Conservation (phyloP, 2,888 invertebrate genomes). For the Agriopis marginaria region DNA sequence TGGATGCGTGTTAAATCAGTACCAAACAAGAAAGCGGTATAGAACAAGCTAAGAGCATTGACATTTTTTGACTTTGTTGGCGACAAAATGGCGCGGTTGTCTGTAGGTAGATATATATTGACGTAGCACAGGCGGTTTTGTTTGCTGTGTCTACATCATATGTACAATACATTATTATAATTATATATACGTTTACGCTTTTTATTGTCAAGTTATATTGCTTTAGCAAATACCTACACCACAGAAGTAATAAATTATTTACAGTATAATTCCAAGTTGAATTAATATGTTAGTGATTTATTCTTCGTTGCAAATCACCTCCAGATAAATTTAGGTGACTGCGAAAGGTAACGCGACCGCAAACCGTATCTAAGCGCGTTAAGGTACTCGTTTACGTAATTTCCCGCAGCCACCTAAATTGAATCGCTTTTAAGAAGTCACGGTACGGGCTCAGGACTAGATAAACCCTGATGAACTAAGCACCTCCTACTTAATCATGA, state of each 20-base stretch:
- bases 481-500: slow-evolving; percentile 14
- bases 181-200: slow-evolving; percentile 27
- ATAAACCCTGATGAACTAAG: background rate
- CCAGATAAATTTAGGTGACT: background rate
- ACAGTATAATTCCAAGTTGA: slow-evolving; percentile 7
- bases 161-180: slow-evolving; percentile 27
- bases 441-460: no score
- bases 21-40: slow-evolving; percentile 39
- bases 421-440: no score
- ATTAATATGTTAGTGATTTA: slow-evolving; percentile 7
- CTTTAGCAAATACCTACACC: slow-evolving; percentile 22
- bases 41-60: slow-evolving; percentile 21
- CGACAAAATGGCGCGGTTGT: slow-evolving; percentile 37
- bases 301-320: slow-evolving; percentile 5
- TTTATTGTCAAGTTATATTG: slow-evolving; percentile 27
- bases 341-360: no score
- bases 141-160: slow-evolving; percentile 37
- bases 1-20: slow-evolving; percentile 49
- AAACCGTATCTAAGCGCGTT: no score
- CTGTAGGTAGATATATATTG: slow-evolving; percentile 25
- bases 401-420: no score
- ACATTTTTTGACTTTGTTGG: slow-evolving; percentile 29
- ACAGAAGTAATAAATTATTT: slow-evolving; percentile 9
- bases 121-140: slow-evolving; percentile 32
- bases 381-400: no score